Evolutionary conservation across 2,113 vertebrate species (phyloP).

Genomic region (Anarrhichthys ocellatus): DNA sequence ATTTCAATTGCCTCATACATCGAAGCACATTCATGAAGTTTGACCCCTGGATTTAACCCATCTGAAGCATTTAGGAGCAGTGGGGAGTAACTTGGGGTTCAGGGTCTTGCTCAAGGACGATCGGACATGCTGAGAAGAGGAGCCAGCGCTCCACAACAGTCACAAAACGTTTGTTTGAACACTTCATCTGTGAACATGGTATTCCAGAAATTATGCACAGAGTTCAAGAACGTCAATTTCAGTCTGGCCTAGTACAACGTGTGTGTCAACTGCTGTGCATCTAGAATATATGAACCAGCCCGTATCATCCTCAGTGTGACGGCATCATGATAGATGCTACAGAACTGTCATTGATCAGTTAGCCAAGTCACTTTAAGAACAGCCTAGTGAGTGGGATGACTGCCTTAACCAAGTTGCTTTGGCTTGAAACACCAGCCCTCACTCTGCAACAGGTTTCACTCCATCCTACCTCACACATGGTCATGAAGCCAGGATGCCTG

Average conservation of each 20-base stretch:
- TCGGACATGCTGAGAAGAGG: not conserved
- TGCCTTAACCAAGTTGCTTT: not conserved
- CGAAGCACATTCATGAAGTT: no score
- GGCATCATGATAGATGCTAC: not conserved
- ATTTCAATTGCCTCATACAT: conserved; percentile 25
- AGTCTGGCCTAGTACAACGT: not conserved
- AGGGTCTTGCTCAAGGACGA: no score
- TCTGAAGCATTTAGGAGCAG: no score
- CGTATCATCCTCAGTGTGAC: not conserved
- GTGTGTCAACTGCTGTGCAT: not conserved
- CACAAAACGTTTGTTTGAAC: conserved; percentile 39
- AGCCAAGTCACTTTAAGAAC: not conserved
- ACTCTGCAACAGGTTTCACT: not conserved
- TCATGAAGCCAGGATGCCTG: not conserved
- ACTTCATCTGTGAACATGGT: conserved; percentile 32
- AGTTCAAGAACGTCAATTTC: not conserved
- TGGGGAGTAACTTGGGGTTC: no score
- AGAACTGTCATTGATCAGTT: not conserved
- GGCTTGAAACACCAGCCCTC: not conserved
- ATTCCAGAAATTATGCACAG: not conserved
- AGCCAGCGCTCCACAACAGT: conserved; percentile 16
- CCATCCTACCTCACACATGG: not conserved
- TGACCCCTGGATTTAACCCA: no score
- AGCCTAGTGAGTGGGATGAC: not conserved
- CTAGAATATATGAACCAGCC: not conserved